Percentiles rank a stretch among this genome's conserved stretches.
Conservation (phyloP, 2,113 vertebrate genomes). For the Epinephelus fuscoguttatus region DNA sequence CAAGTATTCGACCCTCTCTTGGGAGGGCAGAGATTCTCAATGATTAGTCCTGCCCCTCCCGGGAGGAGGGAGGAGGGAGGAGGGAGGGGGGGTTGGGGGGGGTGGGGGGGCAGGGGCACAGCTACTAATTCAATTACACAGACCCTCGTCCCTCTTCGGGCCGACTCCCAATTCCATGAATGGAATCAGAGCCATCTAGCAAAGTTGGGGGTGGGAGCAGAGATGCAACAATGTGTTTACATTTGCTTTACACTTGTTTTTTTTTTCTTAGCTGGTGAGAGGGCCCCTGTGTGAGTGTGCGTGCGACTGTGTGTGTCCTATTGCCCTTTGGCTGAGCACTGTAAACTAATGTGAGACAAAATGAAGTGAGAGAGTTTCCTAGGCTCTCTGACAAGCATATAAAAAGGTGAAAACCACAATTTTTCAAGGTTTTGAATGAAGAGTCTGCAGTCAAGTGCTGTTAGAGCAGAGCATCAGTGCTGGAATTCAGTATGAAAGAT, state of each 20-base stretch:
- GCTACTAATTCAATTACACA: conserved; percentile 75
- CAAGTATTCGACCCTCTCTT: conserved; percentile 66
- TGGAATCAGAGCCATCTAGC: conserved; percentile 55
- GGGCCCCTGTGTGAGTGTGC: background rate
- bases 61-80: background rate
- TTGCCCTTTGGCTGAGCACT: conserved; percentile 19
- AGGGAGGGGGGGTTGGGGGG: too few species aligned
- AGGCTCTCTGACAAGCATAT: background rate
- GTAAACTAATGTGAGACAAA: conserved; percentile 7
- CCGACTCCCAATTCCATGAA: conserved; percentile 65
- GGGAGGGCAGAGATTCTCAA: conserved; percentile 72
- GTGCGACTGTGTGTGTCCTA: conserved; percentile 4
- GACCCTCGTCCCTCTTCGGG: conserved; percentile 18
- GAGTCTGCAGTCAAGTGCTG: background rate
- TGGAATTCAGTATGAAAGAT: background rate
- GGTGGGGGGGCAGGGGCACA: too few species aligned
- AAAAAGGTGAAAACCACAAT: conserved; percentile 1
- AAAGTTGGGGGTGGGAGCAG: background rate
- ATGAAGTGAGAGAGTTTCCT: conserved; percentile 13
- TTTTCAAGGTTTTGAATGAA: background rate
- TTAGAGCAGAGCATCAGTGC: background rate
- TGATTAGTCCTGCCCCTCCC: conserved; percentile 67
- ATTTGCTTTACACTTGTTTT: conserved; percentile 41
- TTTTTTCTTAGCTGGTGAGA: background rate
- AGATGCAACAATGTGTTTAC: conserved; percentile 56